A percentile compares a stretch with the other conserved stretches of the same genome.
Evolutionary conservation across 2,888 invertebrate species (phyloP).

Genomic region (Drosophila multiciliata): DNA sequence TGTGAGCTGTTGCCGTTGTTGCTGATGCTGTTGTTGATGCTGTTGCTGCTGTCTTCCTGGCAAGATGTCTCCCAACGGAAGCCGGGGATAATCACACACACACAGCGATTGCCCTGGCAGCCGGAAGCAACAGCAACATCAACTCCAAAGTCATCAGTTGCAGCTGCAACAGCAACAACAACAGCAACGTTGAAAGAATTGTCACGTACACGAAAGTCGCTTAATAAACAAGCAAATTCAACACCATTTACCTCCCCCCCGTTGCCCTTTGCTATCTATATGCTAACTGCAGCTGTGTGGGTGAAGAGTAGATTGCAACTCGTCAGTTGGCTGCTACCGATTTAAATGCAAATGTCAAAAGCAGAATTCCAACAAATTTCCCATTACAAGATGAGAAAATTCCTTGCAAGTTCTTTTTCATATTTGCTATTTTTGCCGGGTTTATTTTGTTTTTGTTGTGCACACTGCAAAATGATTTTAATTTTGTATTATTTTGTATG

Average conservation of each 20-base stretch:
- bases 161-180: conserved; percentile 8
- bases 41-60: conserved; percentile 13
- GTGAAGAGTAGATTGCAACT: conserved; percentile 4
- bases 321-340: conserved; percentile 20
- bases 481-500: neutral
- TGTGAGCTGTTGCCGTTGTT: conserved; percentile 6
- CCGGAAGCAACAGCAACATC: conserved; percentile 22
- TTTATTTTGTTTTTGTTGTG: conserved; percentile 29
- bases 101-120: conserved; percentile 42
- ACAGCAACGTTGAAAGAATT: conserved; percentile 48
- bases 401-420: conserved; percentile 22
- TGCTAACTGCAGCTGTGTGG: conserved; percentile 6
- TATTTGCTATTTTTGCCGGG: conserved; percentile 4
- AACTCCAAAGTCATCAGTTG: conserved; percentile 15
- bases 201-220: conserved; percentile 62
- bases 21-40: conserved; percentile 8
- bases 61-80: conserved; percentile 39
- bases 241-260: neutral
- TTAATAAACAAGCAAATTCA: conserved; percentile 56
- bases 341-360: conserved; percentile 61
- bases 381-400: conserved; percentile 57
- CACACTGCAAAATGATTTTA: neutral
- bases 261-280: conserved; percentile 3
- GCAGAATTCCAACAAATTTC: conserved; percentile 39
- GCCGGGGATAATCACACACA: conserved; percentile 51